Percentiles rank a stretch among this genome's conserved stretches.
Evolutionary conservation across 2,888 invertebrate species (phyloP).

Genomic region (Dasypogon diadema): DNA sequence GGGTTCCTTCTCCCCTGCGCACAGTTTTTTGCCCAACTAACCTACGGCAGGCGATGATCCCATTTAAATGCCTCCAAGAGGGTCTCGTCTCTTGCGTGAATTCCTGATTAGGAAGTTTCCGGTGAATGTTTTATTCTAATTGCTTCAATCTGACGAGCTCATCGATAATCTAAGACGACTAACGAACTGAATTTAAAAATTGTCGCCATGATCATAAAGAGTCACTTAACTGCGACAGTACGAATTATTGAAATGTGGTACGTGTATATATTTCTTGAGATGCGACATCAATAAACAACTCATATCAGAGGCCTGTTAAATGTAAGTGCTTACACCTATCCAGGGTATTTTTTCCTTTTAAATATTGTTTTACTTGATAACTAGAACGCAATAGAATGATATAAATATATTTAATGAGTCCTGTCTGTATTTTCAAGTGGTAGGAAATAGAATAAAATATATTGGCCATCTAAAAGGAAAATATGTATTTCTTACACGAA

Average conservation of each 20-base stretch:
- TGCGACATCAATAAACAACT: too few relatives aligned
- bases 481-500: too few relatives aligned
- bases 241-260: slow-evolving; percentile 19
- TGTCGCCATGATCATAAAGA: slow-evolving; percentile 37
- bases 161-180: slow-evolving; percentile 33
- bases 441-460: too few relatives aligned
- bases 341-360: too few relatives aligned
- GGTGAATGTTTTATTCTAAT: slow-evolving; percentile 52
- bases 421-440: too few relatives aligned
- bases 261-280: background rate
- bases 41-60: slow-evolving; percentile 32
- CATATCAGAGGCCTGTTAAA: too few relatives aligned
- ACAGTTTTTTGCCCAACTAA: too few relatives aligned
- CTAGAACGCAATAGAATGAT: too few relatives aligned
- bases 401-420: too few relatives aligned
- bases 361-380: too few relatives aligned
- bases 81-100: slow-evolving; percentile 46
- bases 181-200: slow-evolving; percentile 47
- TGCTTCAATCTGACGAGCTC: slow-evolving; percentile 27
- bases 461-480: too few relatives aligned
- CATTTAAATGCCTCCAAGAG: slow-evolving; percentile 38
- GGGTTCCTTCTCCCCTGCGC: background rate
- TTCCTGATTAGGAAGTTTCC: slow-evolving; percentile 50
- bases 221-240: background rate
- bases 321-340: too few relatives aligned